Percentiles rank a stretch among this genome's conserved stretches.
These are phyloP conservation scores for Meloidogyne chitwoodi DNA, from an alignment of 1,140 invertebrate species.

Conservation along the genomic window DNA sequence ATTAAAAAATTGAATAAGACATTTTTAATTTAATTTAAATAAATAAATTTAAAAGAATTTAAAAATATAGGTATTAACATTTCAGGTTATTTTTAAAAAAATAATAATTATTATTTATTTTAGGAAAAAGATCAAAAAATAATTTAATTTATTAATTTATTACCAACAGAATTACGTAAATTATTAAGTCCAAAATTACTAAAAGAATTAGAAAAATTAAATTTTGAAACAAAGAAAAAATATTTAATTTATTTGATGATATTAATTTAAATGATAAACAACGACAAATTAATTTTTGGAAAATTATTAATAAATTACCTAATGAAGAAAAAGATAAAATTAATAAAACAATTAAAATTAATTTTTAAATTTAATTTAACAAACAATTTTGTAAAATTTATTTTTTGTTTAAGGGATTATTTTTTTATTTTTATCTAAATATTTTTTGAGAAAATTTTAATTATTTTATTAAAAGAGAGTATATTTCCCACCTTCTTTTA, in stretches of 20 bases:
- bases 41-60: no score
- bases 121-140: slow-evolving; percentile 32
- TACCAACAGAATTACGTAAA: slow-evolving; percentile 16
- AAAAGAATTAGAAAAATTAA: slow-evolving; percentile 16
- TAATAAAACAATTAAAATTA: neutral
- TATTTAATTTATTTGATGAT: slow-evolving; percentile 26
- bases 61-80: slow-evolving; percentile 3
- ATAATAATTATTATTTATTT: neutral
- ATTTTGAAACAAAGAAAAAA: slow-evolving; percentile 25
- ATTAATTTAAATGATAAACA: slow-evolving; percentile 21
- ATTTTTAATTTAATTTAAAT: no score
- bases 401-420: no score
- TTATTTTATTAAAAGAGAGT: no score
- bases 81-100: neutral
- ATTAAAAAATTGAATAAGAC: no score
- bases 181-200: slow-evolving; percentile 29
- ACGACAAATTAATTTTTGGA: slow-evolving; percentile 27
- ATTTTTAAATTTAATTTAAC: no score
- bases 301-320: slow-evolving; percentile 21
- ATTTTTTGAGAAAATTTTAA: no score
- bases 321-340: slow-evolving; percentile 14
- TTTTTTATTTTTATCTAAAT: no score
- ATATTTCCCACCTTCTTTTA: no score
- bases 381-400: no score
- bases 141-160: slow-evolving; percentile 26